phyloP scores from a whole-genome alignment of 2,113 vertebrate genomes.

The Dromas ardeola region DNA sequence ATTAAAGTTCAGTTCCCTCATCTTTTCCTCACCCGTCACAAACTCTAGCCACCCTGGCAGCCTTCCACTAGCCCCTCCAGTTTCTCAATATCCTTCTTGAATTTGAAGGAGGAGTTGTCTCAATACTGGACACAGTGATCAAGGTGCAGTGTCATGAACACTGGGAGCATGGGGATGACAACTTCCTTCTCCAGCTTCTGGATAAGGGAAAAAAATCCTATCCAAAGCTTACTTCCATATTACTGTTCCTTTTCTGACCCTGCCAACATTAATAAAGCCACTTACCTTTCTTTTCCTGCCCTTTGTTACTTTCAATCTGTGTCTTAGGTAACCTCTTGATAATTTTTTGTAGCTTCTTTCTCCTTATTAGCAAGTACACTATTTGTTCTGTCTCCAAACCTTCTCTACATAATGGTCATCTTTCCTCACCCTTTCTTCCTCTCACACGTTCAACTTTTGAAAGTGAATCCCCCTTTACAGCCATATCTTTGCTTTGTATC shows the following conservation, averaged over 20 bases:
- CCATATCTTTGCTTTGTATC: not conserved
- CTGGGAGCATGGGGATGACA: not conserved
- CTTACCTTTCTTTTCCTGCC: not conserved
- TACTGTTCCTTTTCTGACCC: not conserved
- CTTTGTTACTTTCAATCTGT: not conserved
- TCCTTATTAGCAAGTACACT: not conserved
- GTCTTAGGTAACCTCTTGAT: not conserved
- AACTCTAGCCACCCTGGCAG: not conserved
- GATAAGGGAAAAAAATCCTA: not conserved
- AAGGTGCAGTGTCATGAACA: not conserved
- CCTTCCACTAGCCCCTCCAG: not conserved
- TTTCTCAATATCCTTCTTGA: not conserved
- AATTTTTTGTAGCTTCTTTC: not conserved
- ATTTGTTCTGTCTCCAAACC: not conserved
- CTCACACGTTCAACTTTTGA: not conserved
- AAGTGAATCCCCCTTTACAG: not conserved
- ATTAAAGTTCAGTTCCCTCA: not conserved
- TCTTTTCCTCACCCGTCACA: not conserved
- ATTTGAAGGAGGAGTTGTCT: not conserved
- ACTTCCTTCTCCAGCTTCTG: not conserved
- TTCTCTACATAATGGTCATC: not conserved
- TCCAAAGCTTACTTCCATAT: not conserved
- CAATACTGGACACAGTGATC: not conserved
- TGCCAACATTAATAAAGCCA: not conserved
- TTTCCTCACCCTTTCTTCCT: not conserved